Evolutionary conservation across 2,888 invertebrate genomes (phyloP).

Genomic region (Adelphocoris suturalis): DNA sequence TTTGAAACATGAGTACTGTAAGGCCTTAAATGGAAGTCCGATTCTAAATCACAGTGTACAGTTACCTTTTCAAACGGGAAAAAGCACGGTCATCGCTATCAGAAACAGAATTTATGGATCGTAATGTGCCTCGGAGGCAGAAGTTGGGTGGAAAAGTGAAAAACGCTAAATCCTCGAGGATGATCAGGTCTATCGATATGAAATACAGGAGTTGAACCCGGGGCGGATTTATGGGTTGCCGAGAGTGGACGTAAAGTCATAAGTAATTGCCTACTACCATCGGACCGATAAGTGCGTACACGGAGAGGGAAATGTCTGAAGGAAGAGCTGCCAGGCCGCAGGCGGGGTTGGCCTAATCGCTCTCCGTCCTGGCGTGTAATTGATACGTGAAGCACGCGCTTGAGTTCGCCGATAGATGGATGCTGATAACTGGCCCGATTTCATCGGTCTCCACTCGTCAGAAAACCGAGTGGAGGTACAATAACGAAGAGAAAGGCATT

Average conservation of each 20-base stretch:
- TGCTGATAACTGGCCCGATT: constrained; percentile 27
- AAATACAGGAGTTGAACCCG: constrained; percentile 49
- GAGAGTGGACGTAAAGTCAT: constrained; percentile 52
- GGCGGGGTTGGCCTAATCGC: constrained; percentile 20
- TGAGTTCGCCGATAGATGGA: constrained; percentile 12
- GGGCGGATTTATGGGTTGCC: constrained; percentile 30
- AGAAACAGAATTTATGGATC: constrained; percentile 56
- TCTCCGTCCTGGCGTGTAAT: constrained; percentile 36
- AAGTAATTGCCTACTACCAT: constrained; percentile 49
- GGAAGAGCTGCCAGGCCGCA: constrained; percentile 24
- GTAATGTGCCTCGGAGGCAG: constrained; percentile 44
- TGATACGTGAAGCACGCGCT: constrained; percentile 39
- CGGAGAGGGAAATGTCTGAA: constrained; percentile 23
- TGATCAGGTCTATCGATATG: constrained; percentile 42
- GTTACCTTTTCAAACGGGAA: constrained; percentile 31
- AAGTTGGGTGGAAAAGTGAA: constrained; percentile 41
- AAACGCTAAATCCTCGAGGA: constrained; percentile 40
- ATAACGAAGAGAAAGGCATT: not conserved
- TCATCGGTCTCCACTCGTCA: not conserved
- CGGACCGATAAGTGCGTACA: constrained; percentile 37
- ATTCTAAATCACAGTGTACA: constrained; percentile 36
- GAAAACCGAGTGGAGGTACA: not conserved
- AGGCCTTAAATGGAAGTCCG: constrained; percentile 27
- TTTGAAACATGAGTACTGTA: not conserved
- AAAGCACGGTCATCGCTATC: constrained; percentile 62